Conservation (phyloP, 2,797 vertebrate species). For the Ammospiza maritima region DNA sequence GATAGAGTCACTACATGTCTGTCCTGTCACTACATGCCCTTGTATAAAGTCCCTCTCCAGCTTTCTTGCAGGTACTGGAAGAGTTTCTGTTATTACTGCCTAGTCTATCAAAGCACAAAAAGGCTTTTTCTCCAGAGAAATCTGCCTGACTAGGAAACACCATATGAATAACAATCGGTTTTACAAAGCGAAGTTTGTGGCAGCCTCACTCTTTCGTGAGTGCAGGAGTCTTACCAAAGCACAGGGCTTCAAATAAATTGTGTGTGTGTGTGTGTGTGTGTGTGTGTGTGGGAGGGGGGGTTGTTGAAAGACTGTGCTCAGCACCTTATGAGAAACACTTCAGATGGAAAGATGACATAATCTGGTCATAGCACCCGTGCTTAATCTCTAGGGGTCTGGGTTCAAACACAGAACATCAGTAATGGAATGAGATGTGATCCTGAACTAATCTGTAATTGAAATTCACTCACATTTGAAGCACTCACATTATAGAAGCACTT, state of each 20-base stretch:
- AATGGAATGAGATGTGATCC: not conserved
- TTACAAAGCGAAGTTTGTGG: not conserved
- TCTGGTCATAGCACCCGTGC: not conserved
- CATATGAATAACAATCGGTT: not conserved
- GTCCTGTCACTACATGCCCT: not conserved
- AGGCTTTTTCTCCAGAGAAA: not conserved
- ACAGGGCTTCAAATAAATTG: not conserved
- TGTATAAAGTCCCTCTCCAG: not conserved
- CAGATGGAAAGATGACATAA: not conserved
- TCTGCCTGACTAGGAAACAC: not conserved
- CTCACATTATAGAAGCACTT: not conserved
- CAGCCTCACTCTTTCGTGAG: not conserved
- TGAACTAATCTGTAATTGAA: constrained; percentile 2
- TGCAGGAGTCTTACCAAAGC: not conserved
- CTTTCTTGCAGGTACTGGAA: not conserved
- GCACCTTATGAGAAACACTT: not conserved
- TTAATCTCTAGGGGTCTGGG: not conserved
- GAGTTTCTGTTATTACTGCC: not conserved
- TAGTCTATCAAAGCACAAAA: not conserved
- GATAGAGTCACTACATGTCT: not conserved
- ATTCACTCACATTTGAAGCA: not conserved
- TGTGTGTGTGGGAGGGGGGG: too few relatives aligned
- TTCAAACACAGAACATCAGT: not conserved
- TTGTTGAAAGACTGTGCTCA: not conserved
- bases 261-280: too few relatives aligned